Conservation (phyloP, 2,888 invertebrate species). For the Agriopis leucophaearia region DNA sequence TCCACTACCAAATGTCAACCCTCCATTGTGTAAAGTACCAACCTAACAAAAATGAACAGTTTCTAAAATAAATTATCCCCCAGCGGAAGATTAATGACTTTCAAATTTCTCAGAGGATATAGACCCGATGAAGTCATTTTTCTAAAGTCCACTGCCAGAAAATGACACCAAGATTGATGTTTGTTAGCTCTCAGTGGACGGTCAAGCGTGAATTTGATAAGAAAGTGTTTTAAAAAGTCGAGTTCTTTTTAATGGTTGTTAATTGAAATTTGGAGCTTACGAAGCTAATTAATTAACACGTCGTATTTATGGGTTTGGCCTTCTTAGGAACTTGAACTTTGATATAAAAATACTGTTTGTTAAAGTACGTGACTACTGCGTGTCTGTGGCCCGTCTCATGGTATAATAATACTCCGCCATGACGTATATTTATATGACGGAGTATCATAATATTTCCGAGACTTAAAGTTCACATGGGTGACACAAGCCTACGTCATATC, state of each 20-base stretch:
- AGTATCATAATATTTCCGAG: too few relatives aligned
- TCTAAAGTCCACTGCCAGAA: constrained; percentile 76
- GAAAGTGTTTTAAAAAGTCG: constrained; percentile 35
- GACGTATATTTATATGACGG: too few relatives aligned
- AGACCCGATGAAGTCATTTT: constrained; percentile 81
- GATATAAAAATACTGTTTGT: too few relatives aligned
- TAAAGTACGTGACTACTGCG: too few relatives aligned
- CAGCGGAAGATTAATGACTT: constrained; percentile 75
- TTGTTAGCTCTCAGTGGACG: constrained; percentile 53
- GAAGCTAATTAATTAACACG: constrained; percentile 11
- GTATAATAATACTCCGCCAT: too few relatives aligned
- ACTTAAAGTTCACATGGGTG: too few relatives aligned
- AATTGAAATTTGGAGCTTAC: constrained; percentile 12
- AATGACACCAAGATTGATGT: constrained; percentile 80
- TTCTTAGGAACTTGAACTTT: not conserved
- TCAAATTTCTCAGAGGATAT: constrained; percentile 71
- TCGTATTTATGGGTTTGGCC: not conserved
- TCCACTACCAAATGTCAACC: constrained; percentile 38
- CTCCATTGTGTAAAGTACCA: constrained; percentile 38
- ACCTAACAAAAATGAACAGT: constrained; percentile 59
- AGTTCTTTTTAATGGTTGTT: constrained; percentile 4
- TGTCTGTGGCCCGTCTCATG: too few relatives aligned
- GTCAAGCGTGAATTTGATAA: constrained; percentile 61
- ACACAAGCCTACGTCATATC: too few relatives aligned
- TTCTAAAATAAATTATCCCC: constrained; percentile 68